Evolutionary conservation across 2,113 vertebrate species (phyloP).

Genomic region (Gracilinanus agilis): DNA sequence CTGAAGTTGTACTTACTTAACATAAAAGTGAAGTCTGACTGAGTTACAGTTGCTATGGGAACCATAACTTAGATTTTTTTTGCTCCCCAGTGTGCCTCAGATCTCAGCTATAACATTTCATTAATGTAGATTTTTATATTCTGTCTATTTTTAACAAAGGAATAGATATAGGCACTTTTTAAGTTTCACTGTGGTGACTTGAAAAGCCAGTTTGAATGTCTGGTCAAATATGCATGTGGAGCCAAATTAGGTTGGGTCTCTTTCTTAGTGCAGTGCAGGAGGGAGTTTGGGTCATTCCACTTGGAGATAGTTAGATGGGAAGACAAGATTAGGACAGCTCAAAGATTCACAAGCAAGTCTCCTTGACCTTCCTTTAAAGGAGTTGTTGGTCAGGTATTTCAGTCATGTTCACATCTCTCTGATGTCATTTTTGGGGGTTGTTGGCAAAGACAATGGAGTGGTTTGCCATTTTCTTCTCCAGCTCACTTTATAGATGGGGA

Average conservation of each 20-base stretch:
- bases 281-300: not conserved
- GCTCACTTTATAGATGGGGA: not conserved
- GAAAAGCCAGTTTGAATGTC: conserved; percentile 27
- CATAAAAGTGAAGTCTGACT: conserved; percentile 73
- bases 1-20: conserved; percentile 73
- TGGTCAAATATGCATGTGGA: not conserved
- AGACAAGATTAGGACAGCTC: not conserved
- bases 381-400: no score
- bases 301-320: not conserved
- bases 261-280: not conserved
- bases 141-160: conserved; percentile 61
- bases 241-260: not conserved
- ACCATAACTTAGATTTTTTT: conserved; percentile 58
- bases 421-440: no score
- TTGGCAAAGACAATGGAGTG: no score
- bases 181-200: conserved; percentile 6
- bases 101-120: conserved; percentile 66
- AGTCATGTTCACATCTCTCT: no score
- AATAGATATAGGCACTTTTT: conserved; percentile 48
- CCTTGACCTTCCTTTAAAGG: not conserved
- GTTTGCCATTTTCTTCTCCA: not conserved
- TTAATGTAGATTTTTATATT: conserved; percentile 56
- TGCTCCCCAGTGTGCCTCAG: conserved; percentile 55
- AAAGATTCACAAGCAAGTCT: not conserved
- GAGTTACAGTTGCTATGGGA: conserved; percentile 73